A percentile compares a stretch with the other conserved stretches of the same genome.
phyloP scores from a whole-genome alignment of 2,113 vertebrate genomes.

The Saguinus imperator region DNA sequence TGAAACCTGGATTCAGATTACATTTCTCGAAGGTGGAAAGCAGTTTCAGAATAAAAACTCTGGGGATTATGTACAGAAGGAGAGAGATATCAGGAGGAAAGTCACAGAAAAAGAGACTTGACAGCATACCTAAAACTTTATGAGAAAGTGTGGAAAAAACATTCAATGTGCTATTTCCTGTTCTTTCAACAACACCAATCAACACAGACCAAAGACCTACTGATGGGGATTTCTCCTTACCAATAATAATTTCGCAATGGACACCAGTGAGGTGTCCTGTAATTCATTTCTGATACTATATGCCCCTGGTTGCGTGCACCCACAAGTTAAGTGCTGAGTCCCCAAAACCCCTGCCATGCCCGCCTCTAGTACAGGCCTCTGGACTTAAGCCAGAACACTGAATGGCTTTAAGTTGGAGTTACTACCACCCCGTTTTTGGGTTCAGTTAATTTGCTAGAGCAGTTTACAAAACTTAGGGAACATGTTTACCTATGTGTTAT shows the following conservation, averaged over 20 bases:
- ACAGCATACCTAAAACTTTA: background rate
- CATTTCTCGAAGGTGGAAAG: background rate
- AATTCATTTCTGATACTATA: background rate
- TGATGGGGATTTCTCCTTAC: background rate
- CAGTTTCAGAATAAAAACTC: constrained; percentile 27
- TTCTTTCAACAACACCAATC: background rate
- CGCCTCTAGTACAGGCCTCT: background rate
- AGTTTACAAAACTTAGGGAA: too few relatives aligned
- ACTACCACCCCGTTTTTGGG: background rate
- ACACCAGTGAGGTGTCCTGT: background rate
- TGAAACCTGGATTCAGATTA: background rate
- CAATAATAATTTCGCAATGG: background rate
- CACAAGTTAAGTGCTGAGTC: too few relatives aligned
- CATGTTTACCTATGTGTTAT: background rate
- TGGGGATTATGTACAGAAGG: background rate
- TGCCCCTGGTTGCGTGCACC: background rate
- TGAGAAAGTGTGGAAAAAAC: background rate
- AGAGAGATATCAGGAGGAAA: background rate
- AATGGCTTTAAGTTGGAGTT: background rate
- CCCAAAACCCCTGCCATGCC: too few relatives aligned
- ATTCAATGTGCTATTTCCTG: background rate
- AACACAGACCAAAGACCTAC: background rate
- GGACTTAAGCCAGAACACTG: background rate
- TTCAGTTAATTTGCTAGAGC: background rate
- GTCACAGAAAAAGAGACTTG: background rate